Conservation (phyloP, 1,140 invertebrate species). For the Laupala kohalensis region DNA sequence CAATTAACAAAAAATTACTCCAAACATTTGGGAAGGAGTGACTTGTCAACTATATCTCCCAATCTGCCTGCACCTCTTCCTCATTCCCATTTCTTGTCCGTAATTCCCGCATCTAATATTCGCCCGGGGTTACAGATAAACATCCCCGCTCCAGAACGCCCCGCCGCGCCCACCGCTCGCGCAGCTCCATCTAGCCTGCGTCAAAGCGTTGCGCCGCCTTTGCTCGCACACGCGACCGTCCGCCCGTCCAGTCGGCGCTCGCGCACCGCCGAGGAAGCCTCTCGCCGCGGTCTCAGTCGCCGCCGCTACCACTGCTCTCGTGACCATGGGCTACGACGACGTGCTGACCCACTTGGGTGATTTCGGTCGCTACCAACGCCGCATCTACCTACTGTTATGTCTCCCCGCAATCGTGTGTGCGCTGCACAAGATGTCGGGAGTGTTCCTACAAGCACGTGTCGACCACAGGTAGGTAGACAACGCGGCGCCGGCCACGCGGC, state of each 20-base stretch:
- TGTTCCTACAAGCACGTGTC: constrained; percentile 52
- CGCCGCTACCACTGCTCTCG: background rate
- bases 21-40: too few relatives aligned
- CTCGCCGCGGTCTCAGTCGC: background rate
- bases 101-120: too few relatives aligned
- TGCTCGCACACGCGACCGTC: too few relatives aligned
- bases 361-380: constrained; percentile 57
- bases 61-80: too few relatives aligned
- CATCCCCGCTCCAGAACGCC: background rate
- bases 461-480: constrained; percentile 39
- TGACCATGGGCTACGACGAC: constrained; percentile 56
- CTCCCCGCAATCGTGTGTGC: constrained; percentile 56
- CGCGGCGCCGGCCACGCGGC: too few relatives aligned
- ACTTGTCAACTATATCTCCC: too few relatives aligned
- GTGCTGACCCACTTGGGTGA: constrained; percentile 52
- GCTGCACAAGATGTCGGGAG: constrained; percentile 60
- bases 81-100: too few relatives aligned
- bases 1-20: too few relatives aligned
- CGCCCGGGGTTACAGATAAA: too few relatives aligned
- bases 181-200: background rate
- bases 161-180: background rate
- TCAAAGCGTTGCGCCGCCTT: too few relatives aligned
- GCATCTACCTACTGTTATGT: constrained; percentile 54
- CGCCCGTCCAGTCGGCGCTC: too few relatives aligned
- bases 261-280: too few relatives aligned